Percentiles rank a stretch among this genome's conserved stretches.
These are phyloP conservation scores for Temnopleurus reevesii DNA, from an alignment of 53 echinoderm and acorn worm genomes.

Conservation along the genomic window DNA sequence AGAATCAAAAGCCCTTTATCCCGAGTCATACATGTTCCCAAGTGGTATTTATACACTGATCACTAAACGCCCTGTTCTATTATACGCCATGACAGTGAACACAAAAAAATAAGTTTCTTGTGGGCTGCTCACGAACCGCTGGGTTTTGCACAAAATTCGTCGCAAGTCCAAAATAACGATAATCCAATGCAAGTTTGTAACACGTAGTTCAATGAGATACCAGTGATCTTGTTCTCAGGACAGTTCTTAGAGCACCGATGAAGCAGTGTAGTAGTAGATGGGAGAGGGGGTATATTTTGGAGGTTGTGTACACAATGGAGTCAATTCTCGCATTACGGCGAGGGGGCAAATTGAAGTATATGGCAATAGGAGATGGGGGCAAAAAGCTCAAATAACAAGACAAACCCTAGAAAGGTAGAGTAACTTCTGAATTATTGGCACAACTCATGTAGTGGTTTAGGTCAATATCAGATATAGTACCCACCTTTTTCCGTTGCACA, in stretches of 20 bases:
- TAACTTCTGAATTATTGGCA: no score
- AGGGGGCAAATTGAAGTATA: slow-evolving; percentile 19
- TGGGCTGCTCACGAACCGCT: no score
- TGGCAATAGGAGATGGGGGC: slow-evolving; percentile 18
- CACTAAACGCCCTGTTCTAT: neutral
- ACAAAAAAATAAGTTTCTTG: neutral
- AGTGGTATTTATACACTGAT: slow-evolving; percentile 20
- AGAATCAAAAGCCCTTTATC: neutral
- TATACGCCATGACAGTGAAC: neutral
- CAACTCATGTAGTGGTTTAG: no score
- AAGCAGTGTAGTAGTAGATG: neutral
- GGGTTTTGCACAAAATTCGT: no score
- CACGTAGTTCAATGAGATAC: neutral
- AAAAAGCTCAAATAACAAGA: neutral
- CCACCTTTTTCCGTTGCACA: no score
- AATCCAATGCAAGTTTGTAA: no score
- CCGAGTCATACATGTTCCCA: no score
- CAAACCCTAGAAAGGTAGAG: no score
- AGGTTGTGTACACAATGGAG: neutral
- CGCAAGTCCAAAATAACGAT: no score
- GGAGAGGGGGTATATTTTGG: slow-evolving; percentile 5
- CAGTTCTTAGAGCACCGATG: neutral
- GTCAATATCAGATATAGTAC: no score
- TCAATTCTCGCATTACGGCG: slow-evolving; percentile 1
- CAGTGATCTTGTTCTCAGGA: neutral